These are phyloP conservation scores for Aspidoscelis tigris DNA, from an alignment of 2,113 vertebrate species.

Conservation along the genomic window DNA sequence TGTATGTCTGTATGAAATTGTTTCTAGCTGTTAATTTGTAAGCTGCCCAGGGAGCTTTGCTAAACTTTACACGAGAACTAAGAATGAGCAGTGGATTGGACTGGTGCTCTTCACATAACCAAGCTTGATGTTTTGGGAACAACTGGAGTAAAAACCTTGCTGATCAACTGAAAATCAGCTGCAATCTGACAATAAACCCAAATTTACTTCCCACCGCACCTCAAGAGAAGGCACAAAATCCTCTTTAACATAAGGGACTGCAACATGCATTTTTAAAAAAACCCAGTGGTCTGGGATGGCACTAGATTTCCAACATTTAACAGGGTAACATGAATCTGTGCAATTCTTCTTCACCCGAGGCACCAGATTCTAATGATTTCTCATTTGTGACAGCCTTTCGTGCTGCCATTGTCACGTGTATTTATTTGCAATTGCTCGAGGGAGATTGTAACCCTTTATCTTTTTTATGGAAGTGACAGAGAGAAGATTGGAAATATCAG, in stretches of 20 bases:
- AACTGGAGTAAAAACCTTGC: background rate
- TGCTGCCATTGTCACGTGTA: background rate
- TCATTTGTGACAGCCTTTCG: constrained; percentile 13
- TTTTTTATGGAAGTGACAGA: background rate
- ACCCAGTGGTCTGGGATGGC: background rate
- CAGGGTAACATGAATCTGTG: background rate
- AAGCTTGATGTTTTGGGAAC: too few species aligned
- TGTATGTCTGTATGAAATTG: too few species aligned
- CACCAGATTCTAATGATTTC: constrained; percentile 8
- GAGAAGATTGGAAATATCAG: background rate
- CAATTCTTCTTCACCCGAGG: background rate
- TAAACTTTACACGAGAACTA: too few species aligned
- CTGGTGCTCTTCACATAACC: too few species aligned
- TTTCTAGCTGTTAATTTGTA: too few species aligned
- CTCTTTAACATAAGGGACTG: background rate
- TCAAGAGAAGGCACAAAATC: background rate
- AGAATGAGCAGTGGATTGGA: too few species aligned
- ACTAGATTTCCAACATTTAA: background rate
- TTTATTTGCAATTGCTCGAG: constrained; percentile 11
- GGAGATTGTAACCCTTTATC: constrained; percentile 7
- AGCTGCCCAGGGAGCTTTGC: too few species aligned
- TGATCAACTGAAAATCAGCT: background rate
- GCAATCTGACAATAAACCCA: background rate
- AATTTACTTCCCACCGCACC: background rate
- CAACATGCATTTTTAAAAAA: background rate